phyloP scores from a whole-genome alignment of 2,113 vertebrate species.

The Paratilapia polleni region DNA sequence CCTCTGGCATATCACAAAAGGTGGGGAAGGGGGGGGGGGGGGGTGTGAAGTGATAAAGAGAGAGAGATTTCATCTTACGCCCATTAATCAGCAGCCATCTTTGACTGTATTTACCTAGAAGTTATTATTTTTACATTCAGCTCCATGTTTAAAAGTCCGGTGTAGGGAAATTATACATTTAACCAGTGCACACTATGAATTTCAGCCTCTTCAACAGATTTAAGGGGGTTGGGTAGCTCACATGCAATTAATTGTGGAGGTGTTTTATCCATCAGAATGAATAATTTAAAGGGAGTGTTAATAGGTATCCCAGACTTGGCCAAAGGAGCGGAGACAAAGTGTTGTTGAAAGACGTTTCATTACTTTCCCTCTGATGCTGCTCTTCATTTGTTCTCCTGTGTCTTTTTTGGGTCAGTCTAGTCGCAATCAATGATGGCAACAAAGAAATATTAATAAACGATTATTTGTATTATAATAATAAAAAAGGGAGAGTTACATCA shows the following conservation, averaged over 20 bases:
- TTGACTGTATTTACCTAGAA: constrained; percentile 55
- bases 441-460: constrained; percentile 16
- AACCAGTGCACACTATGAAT: constrained; percentile 63
- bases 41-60: constrained; percentile 34
- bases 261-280: constrained; percentile 86
- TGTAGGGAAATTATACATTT: constrained; percentile 56
- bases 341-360: constrained; percentile 77
- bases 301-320: constrained; percentile 80
- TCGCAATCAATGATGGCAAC: constrained; percentile 26
- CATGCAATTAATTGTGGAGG: constrained; percentile 83
- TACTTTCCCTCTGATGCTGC: constrained; percentile 72
- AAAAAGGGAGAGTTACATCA: not conserved
- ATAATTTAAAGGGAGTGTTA: constrained; percentile 84
- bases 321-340: constrained; percentile 79
- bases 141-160: constrained; percentile 48
- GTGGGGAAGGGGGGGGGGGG: not conserved
- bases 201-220: constrained; percentile 68
- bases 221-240: constrained; percentile 69
- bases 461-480: not conserved
- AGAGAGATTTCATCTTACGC: constrained; percentile 30
- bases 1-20: constrained; percentile 29
- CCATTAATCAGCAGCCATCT: constrained; percentile 47
- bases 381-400: constrained; percentile 64
- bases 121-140: constrained; percentile 44
- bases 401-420: constrained; percentile 58